A percentile compares a stretch with the other conserved stretches of the same genome.
phyloP scores from a whole-genome alignment of 1,140 invertebrate species.

The Probaryconus sp. region DNA sequence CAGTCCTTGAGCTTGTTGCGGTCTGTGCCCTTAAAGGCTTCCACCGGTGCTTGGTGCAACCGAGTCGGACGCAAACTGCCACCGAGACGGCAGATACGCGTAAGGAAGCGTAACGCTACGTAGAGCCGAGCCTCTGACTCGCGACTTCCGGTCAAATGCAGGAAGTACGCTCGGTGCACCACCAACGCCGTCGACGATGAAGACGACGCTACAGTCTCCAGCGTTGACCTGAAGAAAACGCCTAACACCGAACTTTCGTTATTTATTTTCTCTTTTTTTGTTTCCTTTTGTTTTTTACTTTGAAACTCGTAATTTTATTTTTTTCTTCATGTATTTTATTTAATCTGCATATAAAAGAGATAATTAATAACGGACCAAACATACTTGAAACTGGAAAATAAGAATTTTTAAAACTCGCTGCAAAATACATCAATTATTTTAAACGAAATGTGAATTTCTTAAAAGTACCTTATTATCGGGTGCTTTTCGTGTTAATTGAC shows the following conservation, averaged over 20 bases:
- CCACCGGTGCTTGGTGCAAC: slow-evolving; percentile 48
- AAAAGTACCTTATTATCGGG: no score
- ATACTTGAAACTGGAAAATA: no score
- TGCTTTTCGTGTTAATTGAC: no score
- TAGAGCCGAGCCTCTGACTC: slow-evolving; percentile 70
- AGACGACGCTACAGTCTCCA: slow-evolving; percentile 59
- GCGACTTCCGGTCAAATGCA: slow-evolving; percentile 73
- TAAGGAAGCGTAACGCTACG: slow-evolving; percentile 73
- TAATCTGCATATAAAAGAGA: no score
- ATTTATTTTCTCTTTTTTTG: slow-evolving; percentile 1
- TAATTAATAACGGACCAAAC: no score
- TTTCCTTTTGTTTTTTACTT: neutral
- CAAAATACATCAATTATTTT: no score
- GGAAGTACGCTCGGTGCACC: slow-evolving; percentile 72
- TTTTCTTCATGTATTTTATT: no score
- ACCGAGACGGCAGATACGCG: slow-evolving; percentile 69
- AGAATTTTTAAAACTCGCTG: no score
- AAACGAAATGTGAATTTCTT: no score
- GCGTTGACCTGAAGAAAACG: slow-evolving; percentile 50
- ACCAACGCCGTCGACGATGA: slow-evolving; percentile 65
- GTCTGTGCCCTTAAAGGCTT: slow-evolving; percentile 62
- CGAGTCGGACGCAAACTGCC: slow-evolving; percentile 59
- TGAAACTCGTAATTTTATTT: neutral
- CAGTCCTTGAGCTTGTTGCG: slow-evolving; percentile 68
- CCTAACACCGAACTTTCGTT: slow-evolving; percentile 40